Percentiles rank a stretch among this genome's conserved stretches.
Conservation (phyloP, 2,113 vertebrate species). For the Nothoprocta pentlandii region DNA sequence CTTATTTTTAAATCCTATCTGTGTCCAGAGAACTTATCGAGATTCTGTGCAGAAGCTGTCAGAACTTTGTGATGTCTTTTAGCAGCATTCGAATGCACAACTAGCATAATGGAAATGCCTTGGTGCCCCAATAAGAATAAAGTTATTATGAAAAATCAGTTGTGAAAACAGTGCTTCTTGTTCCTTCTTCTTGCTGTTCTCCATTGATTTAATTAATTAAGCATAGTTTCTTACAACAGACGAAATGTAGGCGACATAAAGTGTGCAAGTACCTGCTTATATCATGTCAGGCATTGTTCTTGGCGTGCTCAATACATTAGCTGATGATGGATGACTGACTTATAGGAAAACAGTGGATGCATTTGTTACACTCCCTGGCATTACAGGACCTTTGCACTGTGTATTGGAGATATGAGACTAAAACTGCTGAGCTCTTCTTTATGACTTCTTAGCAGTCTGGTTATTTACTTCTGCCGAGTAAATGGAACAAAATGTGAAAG, state of each 20-base stretch:
- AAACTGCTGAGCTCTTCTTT: not conserved
- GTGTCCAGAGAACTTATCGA: not conserved
- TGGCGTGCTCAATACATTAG: not conserved
- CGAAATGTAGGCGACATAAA: not conserved
- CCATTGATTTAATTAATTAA: not conserved
- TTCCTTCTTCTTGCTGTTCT: not conserved
- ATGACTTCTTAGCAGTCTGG: not conserved
- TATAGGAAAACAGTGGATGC: not conserved
- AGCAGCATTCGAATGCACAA: not conserved
- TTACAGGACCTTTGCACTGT: not conserved
- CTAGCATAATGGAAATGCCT: not conserved
- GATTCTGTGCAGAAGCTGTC: not conserved
- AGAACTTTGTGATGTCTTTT: not conserved
- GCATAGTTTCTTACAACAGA: not conserved
- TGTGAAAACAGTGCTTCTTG: not conserved
- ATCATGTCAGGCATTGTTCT: not conserved
- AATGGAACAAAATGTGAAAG: not conserved
- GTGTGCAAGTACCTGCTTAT: not conserved
- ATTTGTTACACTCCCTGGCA: not conserved
- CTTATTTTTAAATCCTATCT: not conserved
- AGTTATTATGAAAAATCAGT: not conserved
- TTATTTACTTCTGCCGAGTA: not conserved
- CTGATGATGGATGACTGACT: constrained; percentile 26
- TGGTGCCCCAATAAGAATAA: not conserved
- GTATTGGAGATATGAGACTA: not conserved